A percentile compares a stretch with the other conserved stretches of the same genome.
phyloP scores from a whole-genome alignment of 2,113 vertebrate genomes.

The Cynocephalus volans region DNA sequence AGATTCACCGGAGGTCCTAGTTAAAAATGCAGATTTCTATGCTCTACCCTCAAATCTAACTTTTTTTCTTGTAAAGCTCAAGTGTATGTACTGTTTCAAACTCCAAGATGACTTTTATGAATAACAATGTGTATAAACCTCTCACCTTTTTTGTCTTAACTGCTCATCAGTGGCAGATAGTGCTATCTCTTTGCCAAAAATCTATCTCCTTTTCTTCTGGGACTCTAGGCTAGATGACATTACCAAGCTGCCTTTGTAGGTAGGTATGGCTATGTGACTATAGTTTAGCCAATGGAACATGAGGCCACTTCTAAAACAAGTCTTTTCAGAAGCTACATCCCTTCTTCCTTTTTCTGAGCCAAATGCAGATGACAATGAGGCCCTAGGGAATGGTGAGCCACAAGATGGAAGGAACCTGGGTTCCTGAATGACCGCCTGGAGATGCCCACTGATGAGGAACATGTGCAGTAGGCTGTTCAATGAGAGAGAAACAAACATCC shows the following conservation, averaged over 20 bases:
- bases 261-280: neutral
- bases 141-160: neutral
- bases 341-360: neutral
- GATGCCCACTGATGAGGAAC: neutral
- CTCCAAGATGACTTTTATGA: neutral
- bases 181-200: neutral
- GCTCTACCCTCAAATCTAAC: neutral
- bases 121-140: neutral
- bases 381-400: neutral
- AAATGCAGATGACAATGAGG: neutral
- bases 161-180: neutral
- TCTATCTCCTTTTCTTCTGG: neutral
- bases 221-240: neutral
- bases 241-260: neutral
- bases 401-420: neutral
- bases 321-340: neutral
- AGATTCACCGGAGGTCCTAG: neutral
- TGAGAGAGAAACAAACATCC: neutral
- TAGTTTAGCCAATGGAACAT: neutral
- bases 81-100: neutral
- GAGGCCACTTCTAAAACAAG: neutral
- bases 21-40: neutral
- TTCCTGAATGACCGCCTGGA: neutral
- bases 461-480: no score
- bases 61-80: neutral